These are phyloP conservation scores for Drosophila pegasa DNA, from an alignment of 2,888 invertebrate species.

Conservation along the genomic window DNA sequence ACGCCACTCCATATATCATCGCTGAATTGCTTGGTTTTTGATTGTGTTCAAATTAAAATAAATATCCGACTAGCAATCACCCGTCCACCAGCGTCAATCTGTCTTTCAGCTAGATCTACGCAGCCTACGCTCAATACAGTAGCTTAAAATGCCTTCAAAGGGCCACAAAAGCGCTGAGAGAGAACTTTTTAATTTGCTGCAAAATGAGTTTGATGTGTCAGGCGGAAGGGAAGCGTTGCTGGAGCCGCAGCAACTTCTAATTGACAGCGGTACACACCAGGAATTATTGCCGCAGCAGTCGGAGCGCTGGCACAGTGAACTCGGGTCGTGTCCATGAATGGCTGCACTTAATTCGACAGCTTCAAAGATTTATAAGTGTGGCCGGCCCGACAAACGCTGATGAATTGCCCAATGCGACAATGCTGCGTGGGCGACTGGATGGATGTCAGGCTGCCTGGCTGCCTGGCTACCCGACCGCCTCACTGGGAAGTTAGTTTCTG, in stretches of 20 bases:
- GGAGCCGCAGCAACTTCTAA: conserved; percentile 47
- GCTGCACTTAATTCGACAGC: conserved; percentile 48
- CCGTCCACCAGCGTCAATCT: no score
- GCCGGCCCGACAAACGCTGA: conserved; percentile 43
- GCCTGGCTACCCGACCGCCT: no score
- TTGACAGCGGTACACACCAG: conserved; percentile 60
- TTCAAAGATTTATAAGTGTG: conserved; percentile 47
- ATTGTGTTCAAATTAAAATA: no score
- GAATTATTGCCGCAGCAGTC: conserved; percentile 62
- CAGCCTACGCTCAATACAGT: no score
- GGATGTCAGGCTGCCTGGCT: not conserved
- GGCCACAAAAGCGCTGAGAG: not conserved
- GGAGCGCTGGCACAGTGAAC: conserved; percentile 5
- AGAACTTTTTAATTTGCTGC: conserved; percentile 37
- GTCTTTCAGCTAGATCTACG: no score
- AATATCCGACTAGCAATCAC: no score
- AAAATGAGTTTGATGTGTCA: conserved; percentile 39
- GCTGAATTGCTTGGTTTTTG: no score
- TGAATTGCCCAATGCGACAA: conserved; percentile 32
- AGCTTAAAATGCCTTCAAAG: not conserved
- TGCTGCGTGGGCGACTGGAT: conserved; percentile 2
- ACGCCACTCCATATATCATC: no score
- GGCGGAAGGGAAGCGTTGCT: not conserved
- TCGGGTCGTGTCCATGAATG: conserved; percentile 10
- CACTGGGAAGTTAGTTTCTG: conserved; percentile 1